Conservation (phyloP, 2,888 invertebrate genomes). For the Linnaemya tessellans region DNA sequence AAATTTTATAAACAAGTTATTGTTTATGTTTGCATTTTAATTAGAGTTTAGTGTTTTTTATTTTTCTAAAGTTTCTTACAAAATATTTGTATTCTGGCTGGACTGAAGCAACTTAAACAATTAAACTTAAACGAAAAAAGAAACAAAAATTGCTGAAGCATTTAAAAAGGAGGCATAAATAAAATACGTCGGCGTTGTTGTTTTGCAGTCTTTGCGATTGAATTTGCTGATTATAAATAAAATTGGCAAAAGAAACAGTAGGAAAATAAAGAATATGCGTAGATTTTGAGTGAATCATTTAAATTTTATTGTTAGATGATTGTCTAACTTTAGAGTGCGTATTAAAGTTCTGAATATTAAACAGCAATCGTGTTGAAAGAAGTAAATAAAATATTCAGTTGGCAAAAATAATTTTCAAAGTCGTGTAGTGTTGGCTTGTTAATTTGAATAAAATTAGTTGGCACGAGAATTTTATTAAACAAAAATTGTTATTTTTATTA, state of each 20-base stretch:
- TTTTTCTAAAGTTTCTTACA: constrained; percentile 8
- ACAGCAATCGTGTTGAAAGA: not conserved
- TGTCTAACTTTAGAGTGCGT: constrained; percentile 8
- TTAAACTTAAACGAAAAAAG: constrained; percentile 9
- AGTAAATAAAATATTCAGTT: not conserved
- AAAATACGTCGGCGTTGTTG: not conserved
- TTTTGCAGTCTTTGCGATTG: constrained; percentile 9
- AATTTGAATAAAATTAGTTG: not conserved
- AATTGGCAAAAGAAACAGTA: constrained; percentile 7
- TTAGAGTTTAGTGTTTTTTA: constrained; percentile 15
- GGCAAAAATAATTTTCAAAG: not conserved
- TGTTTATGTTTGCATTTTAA: constrained; percentile 67
- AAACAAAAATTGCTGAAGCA: constrained; percentile 42
- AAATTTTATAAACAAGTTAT: constrained; percentile 60
- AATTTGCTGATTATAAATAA: constrained; percentile 12
- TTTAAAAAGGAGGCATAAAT: constrained; percentile 39
- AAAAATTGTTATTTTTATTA: too few species aligned
- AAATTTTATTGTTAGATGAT: not conserved
- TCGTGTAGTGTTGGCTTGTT: not conserved
- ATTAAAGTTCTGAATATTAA: constrained; percentile 27
- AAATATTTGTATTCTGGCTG: constrained; percentile 30
- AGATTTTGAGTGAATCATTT: constrained; percentile 19
- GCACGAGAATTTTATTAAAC: not conserved
- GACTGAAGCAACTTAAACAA: constrained; percentile 35
- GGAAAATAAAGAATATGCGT: not conserved